Conservation (phyloP, 2,797 vertebrate species). For the Aplochiton taeniatus region DNA sequence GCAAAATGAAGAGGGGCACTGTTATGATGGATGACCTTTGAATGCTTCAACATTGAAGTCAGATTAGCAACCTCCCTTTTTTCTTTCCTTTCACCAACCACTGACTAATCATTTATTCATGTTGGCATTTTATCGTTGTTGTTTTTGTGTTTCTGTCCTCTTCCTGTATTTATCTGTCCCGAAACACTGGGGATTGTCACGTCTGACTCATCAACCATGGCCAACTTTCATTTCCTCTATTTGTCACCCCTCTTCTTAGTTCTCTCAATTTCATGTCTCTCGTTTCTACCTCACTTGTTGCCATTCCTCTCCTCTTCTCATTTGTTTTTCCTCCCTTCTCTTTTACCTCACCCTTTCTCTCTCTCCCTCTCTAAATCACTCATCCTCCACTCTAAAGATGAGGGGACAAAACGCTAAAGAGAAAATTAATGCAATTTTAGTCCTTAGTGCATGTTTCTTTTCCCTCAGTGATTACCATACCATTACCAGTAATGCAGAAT, state of each 20-base stretch:
- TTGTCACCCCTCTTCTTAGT: neutral
- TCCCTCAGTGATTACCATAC: constrained; percentile 71
- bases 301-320: constrained; percentile 22
- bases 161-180: constrained; percentile 38
- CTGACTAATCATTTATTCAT: constrained; percentile 32
- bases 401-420: constrained; percentile 46
- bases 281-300: constrained; percentile 23
- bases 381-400: neutral
- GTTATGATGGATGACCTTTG: constrained; percentile 65
- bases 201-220: constrained; percentile 2
- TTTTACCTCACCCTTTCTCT: neutral
- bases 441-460: constrained; percentile 52
- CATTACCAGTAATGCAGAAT: constrained; percentile 80
- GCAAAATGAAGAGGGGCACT: constrained; percentile 45
- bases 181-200: neutral
- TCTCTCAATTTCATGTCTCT: neutral
- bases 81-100: neutral
- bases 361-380: constrained; percentile 6
- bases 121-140: constrained; percentile 6
- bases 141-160: constrained; percentile 23
- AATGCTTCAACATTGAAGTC: constrained; percentile 59
- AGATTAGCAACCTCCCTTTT: constrained; percentile 42
- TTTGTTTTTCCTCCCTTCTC: constrained; percentile 39
- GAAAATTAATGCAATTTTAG: constrained; percentile 51
- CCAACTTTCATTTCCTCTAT: neutral